phyloP scores from a whole-genome alignment of 1,140 invertebrate genomes.

The Drosophila parvula region DNA sequence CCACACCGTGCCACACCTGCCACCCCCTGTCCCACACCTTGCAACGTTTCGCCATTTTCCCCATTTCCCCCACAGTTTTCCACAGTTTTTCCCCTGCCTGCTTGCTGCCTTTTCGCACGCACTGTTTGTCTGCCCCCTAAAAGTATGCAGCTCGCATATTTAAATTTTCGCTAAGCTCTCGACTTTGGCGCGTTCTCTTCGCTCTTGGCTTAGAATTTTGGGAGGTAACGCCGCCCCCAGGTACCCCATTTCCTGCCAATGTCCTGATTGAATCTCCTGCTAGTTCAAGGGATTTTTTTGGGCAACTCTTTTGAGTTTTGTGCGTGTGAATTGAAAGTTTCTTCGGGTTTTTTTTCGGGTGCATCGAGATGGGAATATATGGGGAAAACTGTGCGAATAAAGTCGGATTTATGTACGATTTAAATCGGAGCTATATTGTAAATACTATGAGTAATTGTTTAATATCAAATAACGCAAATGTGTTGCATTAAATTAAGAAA shows the following conservation, averaged over 20 bases:
- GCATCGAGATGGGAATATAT: not conserved
- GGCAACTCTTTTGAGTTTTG: constrained; percentile 19
- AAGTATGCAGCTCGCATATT: constrained; percentile 76
- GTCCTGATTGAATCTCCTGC: constrained; percentile 41
- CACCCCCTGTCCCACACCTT: not conserved
- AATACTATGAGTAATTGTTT: too few relatives aligned
- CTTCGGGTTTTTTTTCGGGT: not conserved
- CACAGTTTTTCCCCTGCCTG: not conserved
- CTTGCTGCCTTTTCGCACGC: constrained; percentile 45
- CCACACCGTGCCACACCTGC: constrained; percentile 6
- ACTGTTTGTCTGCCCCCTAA: constrained; percentile 69
- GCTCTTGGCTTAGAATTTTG: constrained; percentile 15
- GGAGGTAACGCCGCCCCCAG: not conserved
- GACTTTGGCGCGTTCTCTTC: constrained; percentile 23
- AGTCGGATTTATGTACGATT: too few relatives aligned
- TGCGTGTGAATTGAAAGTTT: constrained; percentile 31
- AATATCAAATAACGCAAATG: too few relatives aligned
- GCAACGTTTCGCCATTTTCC: not conserved
- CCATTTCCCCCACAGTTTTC: not conserved
- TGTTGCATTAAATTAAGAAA: too few relatives aligned
- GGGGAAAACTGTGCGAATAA: too few relatives aligned
- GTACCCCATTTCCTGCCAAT: not conserved
- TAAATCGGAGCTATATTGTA: too few relatives aligned
- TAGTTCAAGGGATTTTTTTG: constrained; percentile 9
- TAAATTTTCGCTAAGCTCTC: constrained; percentile 65